phyloP scores from a whole-genome alignment of 1,140 invertebrate genomes.

The Formica selysi region DNA sequence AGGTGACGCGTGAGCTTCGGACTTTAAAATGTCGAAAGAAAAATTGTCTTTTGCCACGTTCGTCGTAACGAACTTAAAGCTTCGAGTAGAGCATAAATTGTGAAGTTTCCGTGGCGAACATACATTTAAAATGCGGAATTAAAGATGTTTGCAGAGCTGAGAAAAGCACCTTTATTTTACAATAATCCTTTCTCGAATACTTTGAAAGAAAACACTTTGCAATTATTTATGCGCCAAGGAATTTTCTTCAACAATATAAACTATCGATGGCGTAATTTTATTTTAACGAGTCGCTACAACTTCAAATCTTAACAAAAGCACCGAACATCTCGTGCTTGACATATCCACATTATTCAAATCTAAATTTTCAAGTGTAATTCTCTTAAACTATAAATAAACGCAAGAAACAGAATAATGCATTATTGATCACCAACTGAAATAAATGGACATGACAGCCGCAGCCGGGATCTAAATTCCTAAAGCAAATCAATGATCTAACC shows the following conservation, averaged over 20 bases:
- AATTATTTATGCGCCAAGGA: neutral
- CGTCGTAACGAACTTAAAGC: neutral
- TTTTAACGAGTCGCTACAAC: slow-evolving; percentile 48
- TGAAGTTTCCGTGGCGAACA: neutral
- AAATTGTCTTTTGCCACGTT: neutral
- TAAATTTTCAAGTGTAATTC: slow-evolving; percentile 67
- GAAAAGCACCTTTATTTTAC: neutral
- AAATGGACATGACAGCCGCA: slow-evolving; percentile 35
- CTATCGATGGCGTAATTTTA: slow-evolving; percentile 29
- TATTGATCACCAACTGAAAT: slow-evolving; percentile 23
- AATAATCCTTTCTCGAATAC: neutral
- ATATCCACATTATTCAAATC: slow-evolving; percentile 40
- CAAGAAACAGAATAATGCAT: slow-evolving; percentile 45
- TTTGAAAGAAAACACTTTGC: neutral
- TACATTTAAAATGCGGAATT: neutral
- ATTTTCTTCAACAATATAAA: neutral
- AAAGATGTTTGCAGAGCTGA: neutral
- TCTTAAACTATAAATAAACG: neutral
- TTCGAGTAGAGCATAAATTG: neutral
- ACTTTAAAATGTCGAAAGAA: slow-evolving; percentile 23
- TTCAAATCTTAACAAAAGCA: slow-evolving; percentile 54
- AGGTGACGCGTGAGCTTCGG: slow-evolving; percentile 21
- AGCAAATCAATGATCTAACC: slow-evolving; percentile 61
- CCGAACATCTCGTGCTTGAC: slow-evolving; percentile 57
- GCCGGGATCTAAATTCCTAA: slow-evolving; percentile 43